Evolutionary conservation across 2,888 invertebrate genomes (phyloP).

Genomic region (Platerodrilus igneus): DNA sequence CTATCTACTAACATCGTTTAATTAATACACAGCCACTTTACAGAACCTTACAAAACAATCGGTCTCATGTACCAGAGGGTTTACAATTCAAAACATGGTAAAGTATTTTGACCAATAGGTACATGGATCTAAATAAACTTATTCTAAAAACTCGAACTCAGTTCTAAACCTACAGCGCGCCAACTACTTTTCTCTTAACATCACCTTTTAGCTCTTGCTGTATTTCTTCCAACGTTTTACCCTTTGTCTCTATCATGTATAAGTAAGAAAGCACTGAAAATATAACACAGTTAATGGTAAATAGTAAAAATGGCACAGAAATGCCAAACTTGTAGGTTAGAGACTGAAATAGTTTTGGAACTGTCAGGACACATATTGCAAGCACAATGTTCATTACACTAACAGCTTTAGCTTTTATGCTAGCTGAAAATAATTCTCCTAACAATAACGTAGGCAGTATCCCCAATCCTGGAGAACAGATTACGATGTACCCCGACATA

Average conservation of each 20-base stretch:
- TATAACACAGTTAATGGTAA: too few species aligned
- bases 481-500: constrained; percentile 32
- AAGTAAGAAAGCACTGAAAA: too few species aligned
- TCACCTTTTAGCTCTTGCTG: constrained; percentile 1
- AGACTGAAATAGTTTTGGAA: constrained; percentile 37
- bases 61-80: too few species aligned
- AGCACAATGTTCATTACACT: constrained; percentile 32
- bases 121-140: too few species aligned
- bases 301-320: constrained; percentile 36
- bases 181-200: too few species aligned
- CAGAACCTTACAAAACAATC: too few species aligned
- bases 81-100: too few species aligned
- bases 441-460: constrained; percentile 37
- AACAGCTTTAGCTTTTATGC: constrained; percentile 38
- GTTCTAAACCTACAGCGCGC: too few species aligned
- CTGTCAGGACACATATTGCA: constrained; percentile 27
- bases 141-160: too few species aligned
- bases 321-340: constrained; percentile 35
- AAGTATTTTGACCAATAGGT: too few species aligned
- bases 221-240: constrained; percentile 3
- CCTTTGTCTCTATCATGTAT: constrained; percentile 4
- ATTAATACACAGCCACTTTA: too few species aligned
- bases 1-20: too few species aligned
- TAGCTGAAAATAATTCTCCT: constrained; percentile 37
- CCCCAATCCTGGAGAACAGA: constrained; percentile 29